Base-by-base conservation (phyloP, 2,888 invertebrate genomes). In the Dryadula phaetusa region DNA sequence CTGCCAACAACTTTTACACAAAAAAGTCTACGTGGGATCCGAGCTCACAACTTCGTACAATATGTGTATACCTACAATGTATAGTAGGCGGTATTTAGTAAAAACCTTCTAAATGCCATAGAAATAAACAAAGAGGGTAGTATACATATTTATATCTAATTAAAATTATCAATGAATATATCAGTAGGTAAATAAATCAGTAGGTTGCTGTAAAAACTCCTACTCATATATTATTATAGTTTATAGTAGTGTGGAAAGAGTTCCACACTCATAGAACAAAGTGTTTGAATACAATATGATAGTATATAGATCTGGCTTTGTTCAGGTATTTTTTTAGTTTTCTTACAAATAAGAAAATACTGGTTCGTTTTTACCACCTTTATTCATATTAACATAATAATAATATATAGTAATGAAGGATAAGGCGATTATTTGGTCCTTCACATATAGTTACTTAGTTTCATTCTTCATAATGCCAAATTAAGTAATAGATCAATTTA, bases 91-190 rank as follows among this genome's bases (percentile, higher is more conserved):
- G n/a, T 49, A 25, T 49, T 49, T 49, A 14, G 1, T 49, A 7
- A n/a, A 49, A 28, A 6, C 1, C 25, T n/a, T 49, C n/a, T n/a
- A 44, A 49, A 49, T 49, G 49, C n/a, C 49, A 28, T 25, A 28
- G 25, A n/a, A 28, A 49, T 49, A 49, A 49, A 49, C 25, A 49
- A 49, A 49, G 14, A 47, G 22, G 25, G 14, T 47, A 47, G 25
- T 25, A 47, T 25, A 47, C 1, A 47, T 47, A 47, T 47, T 47
- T 47, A 22, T 25, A 25, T n/a, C 25, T 25, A 7, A 49, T 49
- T n/a, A n/a, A n/a, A n/a, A n/a, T n/a, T 49, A 25, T 25, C 49
- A 49, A 49, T 25, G 25, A 49, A 49, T 47, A 49, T 47, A 47
- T 22, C 44, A 18, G 0, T 14, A 2, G 22, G 5, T 25, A 25